Percentiles rank a stretch among this genome's conserved stretches.
Conservation (phyloP, 1,140 invertebrate species). For the Globodera rostochiensis region DNA sequence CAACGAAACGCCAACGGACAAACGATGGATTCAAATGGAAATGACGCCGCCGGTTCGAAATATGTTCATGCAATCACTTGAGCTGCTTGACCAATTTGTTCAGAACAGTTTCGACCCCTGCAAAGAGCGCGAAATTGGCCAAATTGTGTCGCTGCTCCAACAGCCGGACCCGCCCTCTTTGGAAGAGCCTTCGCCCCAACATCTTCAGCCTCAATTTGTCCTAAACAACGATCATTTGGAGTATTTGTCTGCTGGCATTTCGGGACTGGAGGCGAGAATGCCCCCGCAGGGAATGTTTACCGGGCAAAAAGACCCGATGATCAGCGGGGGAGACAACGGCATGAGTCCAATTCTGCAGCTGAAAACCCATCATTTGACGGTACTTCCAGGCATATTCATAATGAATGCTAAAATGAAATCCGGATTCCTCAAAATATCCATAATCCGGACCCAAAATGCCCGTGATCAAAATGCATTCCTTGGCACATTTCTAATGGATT, state of each 20-base stretch:
- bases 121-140: slow-evolving; percentile 45
- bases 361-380: not conserved
- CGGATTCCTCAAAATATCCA: too few species aligned
- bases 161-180: slow-evolving; percentile 4
- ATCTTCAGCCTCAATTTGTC: not conserved
- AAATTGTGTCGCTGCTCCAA: slow-evolving; percentile 52
- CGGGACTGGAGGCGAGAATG: not conserved
- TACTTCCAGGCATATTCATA: not conserved
- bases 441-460: too few species aligned
- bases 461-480: too few species aligned
- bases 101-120: slow-evolving; percentile 23
- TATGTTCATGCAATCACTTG: slow-evolving; percentile 2
- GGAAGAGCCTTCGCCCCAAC: not conserved
- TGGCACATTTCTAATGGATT: too few species aligned
- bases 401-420: too few species aligned
- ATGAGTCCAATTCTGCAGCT: not conserved
- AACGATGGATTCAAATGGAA: slow-evolving; percentile 5
- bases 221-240: not conserved
- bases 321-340: not conserved
- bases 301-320: slow-evolving; percentile 2
- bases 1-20: slow-evolving; percentile 10
- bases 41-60: slow-evolving; percentile 21
- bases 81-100: not conserved
- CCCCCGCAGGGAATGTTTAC: not conserved
- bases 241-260: not conserved